Conservation (phyloP, 2,797 vertebrate species). For the Trachops cirrhosus region DNA sequence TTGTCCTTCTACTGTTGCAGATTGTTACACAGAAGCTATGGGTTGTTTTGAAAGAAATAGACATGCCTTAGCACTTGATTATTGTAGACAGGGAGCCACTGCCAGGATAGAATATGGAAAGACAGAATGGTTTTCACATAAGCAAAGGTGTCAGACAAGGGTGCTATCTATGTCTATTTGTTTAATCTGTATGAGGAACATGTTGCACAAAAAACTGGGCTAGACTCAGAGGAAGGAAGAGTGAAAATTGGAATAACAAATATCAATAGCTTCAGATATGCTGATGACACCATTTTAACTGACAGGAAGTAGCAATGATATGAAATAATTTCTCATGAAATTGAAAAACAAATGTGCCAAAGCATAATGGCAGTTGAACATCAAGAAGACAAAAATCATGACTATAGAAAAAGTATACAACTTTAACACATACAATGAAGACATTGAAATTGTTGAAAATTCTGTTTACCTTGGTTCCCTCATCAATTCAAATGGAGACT, state of each 20-base stretch:
- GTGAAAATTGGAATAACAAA: neutral
- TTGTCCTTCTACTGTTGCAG: neutral
- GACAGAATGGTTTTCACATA: neutral
- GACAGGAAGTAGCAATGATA: neutral
- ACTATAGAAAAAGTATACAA: neutral
- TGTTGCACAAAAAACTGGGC: neutral
- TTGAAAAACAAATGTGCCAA: neutral
- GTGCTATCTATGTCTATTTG: neutral
- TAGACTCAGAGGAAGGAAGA: neutral
- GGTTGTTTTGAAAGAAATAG: neutral
- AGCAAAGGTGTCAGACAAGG: neutral
- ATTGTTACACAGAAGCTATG: neutral
- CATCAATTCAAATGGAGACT: neutral
- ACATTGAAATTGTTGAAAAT: neutral
- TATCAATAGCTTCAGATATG: neutral
- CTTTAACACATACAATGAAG: neutral
- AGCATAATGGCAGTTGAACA: neutral
- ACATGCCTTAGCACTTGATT: neutral
- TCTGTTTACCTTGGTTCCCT: neutral
- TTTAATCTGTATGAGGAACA: neutral
- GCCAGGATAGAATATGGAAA: neutral
- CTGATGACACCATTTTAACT: neutral
- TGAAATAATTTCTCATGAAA: neutral
- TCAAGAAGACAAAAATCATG: neutral
- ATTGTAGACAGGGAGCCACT: neutral